Percentiles rank a stretch among this genome's conserved stretches.
phyloP scores from a whole-genome alignment of 1,140 invertebrate genomes.

The Drosophila nikananu region DNA sequence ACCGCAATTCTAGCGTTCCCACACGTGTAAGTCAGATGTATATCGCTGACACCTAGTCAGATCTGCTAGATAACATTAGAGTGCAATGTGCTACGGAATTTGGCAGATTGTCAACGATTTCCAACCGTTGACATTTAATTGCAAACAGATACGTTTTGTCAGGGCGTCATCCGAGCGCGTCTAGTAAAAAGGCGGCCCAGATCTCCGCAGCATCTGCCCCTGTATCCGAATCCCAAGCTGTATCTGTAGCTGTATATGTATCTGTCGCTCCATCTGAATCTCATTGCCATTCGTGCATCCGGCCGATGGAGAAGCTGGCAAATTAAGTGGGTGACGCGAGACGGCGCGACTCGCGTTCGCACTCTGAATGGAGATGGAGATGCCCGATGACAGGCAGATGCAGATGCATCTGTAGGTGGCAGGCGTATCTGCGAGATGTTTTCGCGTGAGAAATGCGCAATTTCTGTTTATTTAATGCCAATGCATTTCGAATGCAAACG shows the following conservation, averaged over 20 bases:
- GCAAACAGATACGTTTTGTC: slow-evolving; percentile 80
- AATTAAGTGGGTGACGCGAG: slow-evolving; percentile 74
- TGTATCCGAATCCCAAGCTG: slow-evolving; percentile 20
- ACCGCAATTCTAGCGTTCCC: background rate
- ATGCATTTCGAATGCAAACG: slow-evolving; percentile 74
- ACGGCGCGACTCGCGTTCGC: slow-evolving; percentile 33
- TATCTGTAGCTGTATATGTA: slow-evolving; percentile 23
- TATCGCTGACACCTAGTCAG: slow-evolving; percentile 27
- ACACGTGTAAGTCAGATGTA: slow-evolving; percentile 4
- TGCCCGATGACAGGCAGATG: slow-evolving; percentile 35
- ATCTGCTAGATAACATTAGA: slow-evolving; percentile 48
- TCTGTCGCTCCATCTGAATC: slow-evolving; percentile 47
- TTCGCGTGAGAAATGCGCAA: slow-evolving; percentile 78
- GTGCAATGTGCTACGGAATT: slow-evolving; percentile 40
- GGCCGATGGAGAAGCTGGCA: slow-evolving; percentile 54
- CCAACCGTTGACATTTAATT: slow-evolving; percentile 76
- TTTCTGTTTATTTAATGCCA: slow-evolving; percentile 80
- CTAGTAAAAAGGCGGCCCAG: slow-evolving; percentile 45
- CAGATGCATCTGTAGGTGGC: slow-evolving; percentile 28
- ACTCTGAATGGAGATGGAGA: slow-evolving; percentile 38
- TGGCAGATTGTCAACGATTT: slow-evolving; percentile 55
- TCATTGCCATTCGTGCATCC: slow-evolving; percentile 60
- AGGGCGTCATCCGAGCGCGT: slow-evolving; percentile 51
- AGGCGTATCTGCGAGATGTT: slow-evolving; percentile 53
- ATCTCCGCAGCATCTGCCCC: slow-evolving; percentile 13